Evolutionary conservation across 2,797 vertebrate genomes (phyloP), one percentile per base, ranked within the genome.

Genomic region (Protosalanx chinensis): DNA sequence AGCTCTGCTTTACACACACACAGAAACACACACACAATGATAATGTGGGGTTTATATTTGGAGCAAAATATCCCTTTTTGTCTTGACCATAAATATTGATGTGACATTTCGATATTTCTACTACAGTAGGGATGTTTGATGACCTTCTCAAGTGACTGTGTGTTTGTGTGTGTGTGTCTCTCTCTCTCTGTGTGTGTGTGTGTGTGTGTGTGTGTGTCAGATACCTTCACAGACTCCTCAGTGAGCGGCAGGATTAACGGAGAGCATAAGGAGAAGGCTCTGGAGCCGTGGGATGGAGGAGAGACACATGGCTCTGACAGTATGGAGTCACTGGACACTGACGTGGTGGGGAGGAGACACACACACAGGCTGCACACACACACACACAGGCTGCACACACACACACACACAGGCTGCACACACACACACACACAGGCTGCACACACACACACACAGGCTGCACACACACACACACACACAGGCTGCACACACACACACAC

Each of bases 281-380:
- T 99, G 35, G 96, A 99, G 69, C 98, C 98, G 0, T 99, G 98
- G 98, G 97, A 99, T 85, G 95, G 94, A 74, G 98, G 98, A 15
- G 97, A 98, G 80, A 94, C 93, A 58, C 90, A 92, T 78, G 90
- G 85, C 82, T 93, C 85, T 0, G 97, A 96, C 78, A 98, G 97
- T 66, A 91, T 99, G 1, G 97, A 98, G 82, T 95, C 96, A 67
- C 86, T 99, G 78, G 98, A 99, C 82, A 98, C 94, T 5, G 98
- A 99, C 67, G 94, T 99, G 73, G 98, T 99, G 88, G 93, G 94
- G 16, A 53, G 16, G 13, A 56, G 74, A 68, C 74, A 46, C 56
- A 53, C 5, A 27, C 23, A 27, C 23, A 27, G 23, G 23, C 23
- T 27, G 23, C 23, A 27, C 23, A 27, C 23, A 27, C 23, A 27